phyloP scores from a whole-genome alignment of 2,797 vertebrate genomes.

The Sebastes umbrosus region DNA sequence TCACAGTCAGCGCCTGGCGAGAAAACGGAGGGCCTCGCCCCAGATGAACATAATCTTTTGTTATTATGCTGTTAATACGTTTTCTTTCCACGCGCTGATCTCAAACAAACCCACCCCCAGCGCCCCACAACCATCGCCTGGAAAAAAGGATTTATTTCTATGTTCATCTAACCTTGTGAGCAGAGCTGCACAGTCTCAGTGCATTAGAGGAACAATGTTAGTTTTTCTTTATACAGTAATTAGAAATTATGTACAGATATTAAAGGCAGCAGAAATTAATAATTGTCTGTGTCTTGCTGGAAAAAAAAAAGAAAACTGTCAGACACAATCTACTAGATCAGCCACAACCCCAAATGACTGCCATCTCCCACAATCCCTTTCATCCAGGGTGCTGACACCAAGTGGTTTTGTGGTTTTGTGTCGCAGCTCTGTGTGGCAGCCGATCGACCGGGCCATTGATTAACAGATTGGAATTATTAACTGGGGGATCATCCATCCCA shows the following conservation, averaged over 20 bases:
- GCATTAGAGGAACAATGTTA: conserved; percentile 1
- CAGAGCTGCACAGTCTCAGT: conserved; percentile 34
- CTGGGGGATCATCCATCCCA: conserved; percentile 84
- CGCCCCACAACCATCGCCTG: conserved; percentile 30
- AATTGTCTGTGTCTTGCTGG: neutral
- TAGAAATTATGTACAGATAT: conserved; percentile 34
- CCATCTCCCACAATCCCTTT: conserved; percentile 63
- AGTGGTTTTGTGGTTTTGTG: conserved; percentile 38
- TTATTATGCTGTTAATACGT: conserved; percentile 85
- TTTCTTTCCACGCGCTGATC: conserved; percentile 73
- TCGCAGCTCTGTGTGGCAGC: conserved; percentile 29
- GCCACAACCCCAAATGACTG: conserved; percentile 18
- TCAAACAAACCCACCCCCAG: conserved; percentile 66
- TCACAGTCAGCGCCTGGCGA: conserved; percentile 72
- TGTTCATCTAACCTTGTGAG: conserved; percentile 69
- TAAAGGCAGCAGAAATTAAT: neutral
- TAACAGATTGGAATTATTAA: conserved; percentile 88
- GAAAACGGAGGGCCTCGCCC: conserved; percentile 76
- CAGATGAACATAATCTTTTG: conserved; percentile 83
- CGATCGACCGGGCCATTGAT: conserved; percentile 82
- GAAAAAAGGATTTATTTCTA: conserved; percentile 46
- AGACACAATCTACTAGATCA: conserved; percentile 17
- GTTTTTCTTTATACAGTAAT: conserved; percentile 26
- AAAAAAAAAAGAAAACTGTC: fast-evolving
- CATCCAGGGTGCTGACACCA: conserved; percentile 66